Base-by-base conservation (phyloP, 2,888 invertebrate genomes). In the Amorpha juglandis region DNA sequence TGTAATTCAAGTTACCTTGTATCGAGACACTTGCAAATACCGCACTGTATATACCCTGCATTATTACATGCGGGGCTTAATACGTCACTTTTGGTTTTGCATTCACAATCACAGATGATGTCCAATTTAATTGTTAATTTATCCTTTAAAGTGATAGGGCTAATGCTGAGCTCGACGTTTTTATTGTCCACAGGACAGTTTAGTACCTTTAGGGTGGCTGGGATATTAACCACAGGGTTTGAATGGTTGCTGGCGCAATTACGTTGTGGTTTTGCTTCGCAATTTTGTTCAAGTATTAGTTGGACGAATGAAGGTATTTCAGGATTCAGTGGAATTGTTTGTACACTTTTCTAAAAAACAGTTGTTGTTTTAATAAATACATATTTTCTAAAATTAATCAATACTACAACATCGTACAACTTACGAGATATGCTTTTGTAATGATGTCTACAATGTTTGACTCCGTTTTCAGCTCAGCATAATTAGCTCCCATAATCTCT, bases 61-160 rank as follows among this genome's bases (percentile, higher is more conserved):
- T 63, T 55, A 16, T 75, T 79, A 72, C 95, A 95, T 48, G 84
- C 73, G 0, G 72, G 45, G 47, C 53, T 70, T 6, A n/a, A n/a
- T n/a, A 94, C 90, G 67, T 76, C 81, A 38, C 77, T 68, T 81
- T 62, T 33, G 62, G 86, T 88, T 78, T 96, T 97, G 86, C 98
- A 98, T 8, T 94, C 93, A 82, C 98, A 98, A 71, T 95, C 94
- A 80, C 98, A 98, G 50, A 95, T 87, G n/a, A 96, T 92, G 69
- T 96, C 94, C 50, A 98, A 81, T 58, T 96, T 93, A 50, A 98
- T 90, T 1, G 81, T 88, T 19, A 98, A 86, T 69, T 94, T 94
- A 78, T 97, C 97, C 55, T 94, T 92, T 7, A 97, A 83, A 12
- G 95, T 96, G 12, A 95, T 94, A 0, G 97, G 96, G 1, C 75